Evolutionary conservation across 1,140 invertebrate genomes (phyloP).

Genomic region (Anoplophora glabripennis): DNA sequence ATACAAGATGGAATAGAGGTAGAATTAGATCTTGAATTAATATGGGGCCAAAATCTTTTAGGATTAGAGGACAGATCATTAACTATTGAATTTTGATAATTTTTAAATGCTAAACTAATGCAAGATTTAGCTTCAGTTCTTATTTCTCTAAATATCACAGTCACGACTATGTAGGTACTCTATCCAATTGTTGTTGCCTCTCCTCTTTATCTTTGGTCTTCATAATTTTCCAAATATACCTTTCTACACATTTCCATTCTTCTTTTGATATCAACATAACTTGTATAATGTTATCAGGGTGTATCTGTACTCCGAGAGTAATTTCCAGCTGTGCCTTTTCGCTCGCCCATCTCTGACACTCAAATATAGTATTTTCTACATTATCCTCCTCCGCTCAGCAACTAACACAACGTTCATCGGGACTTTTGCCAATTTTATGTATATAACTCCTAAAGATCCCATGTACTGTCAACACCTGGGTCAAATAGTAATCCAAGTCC

Average conservation of each 20-base stretch:
- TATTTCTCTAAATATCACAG: no score
- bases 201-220: not conserved
- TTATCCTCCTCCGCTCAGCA: slow-evolving; percentile 28
- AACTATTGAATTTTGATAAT: no score
- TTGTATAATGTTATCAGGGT: not conserved
- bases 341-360: slow-evolving; percentile 28
- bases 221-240: slow-evolving; percentile 5
- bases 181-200: no score
- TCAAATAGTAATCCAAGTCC: no score
- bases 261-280: slow-evolving; percentile 4
- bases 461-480: no score
- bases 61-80: no score
- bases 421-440: slow-evolving; percentile 28
- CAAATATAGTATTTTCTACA: slow-evolving; percentile 35
- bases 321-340: not conserved
- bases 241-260: slow-evolving; percentile 3
- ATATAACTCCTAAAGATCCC: slow-evolving; percentile 35
- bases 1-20: no score
- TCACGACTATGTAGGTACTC: no score
- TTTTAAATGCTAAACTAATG: no score
- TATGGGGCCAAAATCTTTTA: no score
- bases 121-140: no score
- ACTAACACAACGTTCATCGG: slow-evolving; percentile 16
- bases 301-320: not conserved
- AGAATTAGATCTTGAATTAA: no score